phyloP scores from a whole-genome alignment of 2,113 vertebrate species.

The Tachuris rubrigastra region DNA sequence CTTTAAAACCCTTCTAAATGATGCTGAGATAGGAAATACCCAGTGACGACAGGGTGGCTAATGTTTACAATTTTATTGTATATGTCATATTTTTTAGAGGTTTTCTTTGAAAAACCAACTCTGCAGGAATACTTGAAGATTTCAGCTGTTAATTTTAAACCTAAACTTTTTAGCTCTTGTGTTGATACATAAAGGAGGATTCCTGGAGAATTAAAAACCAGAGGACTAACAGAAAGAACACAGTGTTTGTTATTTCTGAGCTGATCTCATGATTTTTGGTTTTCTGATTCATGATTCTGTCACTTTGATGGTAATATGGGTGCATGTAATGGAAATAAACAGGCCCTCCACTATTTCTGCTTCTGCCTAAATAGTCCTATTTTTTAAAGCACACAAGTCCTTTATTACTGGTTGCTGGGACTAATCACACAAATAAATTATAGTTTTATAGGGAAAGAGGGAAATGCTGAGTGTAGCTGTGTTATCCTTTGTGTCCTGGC shows the following conservation, averaged over 20 bases:
- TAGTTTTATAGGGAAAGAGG: not conserved
- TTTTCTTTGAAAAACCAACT: not conserved
- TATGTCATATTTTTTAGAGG: not conserved
- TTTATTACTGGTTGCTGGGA: not conserved
- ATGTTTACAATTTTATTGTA: not conserved
- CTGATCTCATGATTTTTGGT: slow-evolving; percentile 38
- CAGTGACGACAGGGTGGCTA: not conserved
- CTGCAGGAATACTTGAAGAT: not conserved
- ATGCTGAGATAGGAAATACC: not conserved
- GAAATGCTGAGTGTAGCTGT: not conserved
- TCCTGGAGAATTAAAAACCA: not conserved
- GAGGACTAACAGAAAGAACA: not conserved
- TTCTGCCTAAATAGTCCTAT: not conserved
- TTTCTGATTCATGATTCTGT: slow-evolving; percentile 46
- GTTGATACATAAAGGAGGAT: not conserved
- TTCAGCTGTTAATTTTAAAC: not conserved
- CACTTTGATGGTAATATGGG: not conserved
- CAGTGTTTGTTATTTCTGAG: slow-evolving; percentile 14
- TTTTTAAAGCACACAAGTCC: not conserved
- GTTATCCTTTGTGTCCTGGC: not conserved
- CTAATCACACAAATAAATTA: not conserved
- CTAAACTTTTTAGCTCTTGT: not conserved
- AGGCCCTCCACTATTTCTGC: not conserved
- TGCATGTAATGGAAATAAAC: slow-evolving; percentile 9
- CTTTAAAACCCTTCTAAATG: not conserved